Evolutionary conservation across 2,113 vertebrate species (phyloP).

Genomic region (Catagonus wagneri): DNA sequence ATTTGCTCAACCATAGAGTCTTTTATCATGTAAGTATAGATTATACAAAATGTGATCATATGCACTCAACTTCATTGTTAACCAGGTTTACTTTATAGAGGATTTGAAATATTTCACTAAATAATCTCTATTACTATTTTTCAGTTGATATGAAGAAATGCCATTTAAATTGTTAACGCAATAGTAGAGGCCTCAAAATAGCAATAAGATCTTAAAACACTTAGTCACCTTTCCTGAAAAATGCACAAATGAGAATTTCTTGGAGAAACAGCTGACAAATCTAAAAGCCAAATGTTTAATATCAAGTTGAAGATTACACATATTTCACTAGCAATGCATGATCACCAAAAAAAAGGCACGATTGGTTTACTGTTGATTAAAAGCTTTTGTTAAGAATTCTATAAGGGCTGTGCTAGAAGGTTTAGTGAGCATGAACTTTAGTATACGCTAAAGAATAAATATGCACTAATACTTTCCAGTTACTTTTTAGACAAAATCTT

Average conservation of each 20-base stretch:
- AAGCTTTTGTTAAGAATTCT: neutral
- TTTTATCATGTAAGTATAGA: slow-evolving; percentile 50
- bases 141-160: neutral
- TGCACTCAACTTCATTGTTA: slow-evolving; percentile 44
- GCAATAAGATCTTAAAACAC: neutral
- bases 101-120: slow-evolving; percentile 54
- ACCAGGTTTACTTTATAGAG: slow-evolving; percentile 55
- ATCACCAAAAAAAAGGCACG: neutral
- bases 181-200: neutral
- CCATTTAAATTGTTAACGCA: neutral
- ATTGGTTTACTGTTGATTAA: neutral
- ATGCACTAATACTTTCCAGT: neutral
- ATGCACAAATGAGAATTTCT: neutral
- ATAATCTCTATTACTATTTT: neutral
- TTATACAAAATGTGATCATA: slow-evolving; percentile 47
- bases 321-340: neutral
- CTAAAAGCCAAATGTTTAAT: neutral
- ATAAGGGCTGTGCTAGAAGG: neutral
- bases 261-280: neutral
- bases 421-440: slow-evolving; percentile 22
- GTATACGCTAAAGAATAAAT: neutral
- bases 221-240: neutral
- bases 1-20: slow-evolving; percentile 9
- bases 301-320: slow-evolving; percentile 18
- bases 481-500: neutral